Percentiles rank a stretch among this genome's conserved stretches.
These are phyloP conservation scores for Sthenelais limicola DNA, from an alignment of 2,888 invertebrate species.

Conservation along the genomic window DNA sequence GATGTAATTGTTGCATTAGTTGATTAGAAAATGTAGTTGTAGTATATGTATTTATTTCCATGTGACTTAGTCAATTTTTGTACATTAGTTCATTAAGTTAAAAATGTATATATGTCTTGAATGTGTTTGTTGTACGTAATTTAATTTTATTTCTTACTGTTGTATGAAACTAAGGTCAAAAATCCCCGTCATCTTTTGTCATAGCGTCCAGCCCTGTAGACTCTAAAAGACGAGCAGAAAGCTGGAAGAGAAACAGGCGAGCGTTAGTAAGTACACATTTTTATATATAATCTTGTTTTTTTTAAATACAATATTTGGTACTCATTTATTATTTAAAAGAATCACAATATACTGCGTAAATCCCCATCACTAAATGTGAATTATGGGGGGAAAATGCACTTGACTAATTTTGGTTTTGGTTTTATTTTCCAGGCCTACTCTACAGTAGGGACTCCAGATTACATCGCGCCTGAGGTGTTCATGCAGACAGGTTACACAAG, in stretches of 20 bases:
- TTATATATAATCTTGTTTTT: no score
- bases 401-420: neutral
- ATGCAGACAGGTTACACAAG: slow-evolving; percentile 96
- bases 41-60: no score
- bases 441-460: slow-evolving; percentile 94
- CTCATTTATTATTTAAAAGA: neutral
- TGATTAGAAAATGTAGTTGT: no score
- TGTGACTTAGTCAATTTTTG: no score
- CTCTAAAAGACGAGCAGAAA: slow-evolving; percentile 97
- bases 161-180: neutral
- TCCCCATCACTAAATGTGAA: neutral
- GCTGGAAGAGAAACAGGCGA: slow-evolving; percentile 98
- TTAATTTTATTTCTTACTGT: neutral
- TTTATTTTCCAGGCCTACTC: slow-evolving; percentile 75
- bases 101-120: neutral
- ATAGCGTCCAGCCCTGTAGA: slow-evolving; percentile 83
- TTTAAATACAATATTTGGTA: no score
- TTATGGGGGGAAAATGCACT: neutral
- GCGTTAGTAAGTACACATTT: slow-evolving; percentile 83
- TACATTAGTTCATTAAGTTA: neutral
- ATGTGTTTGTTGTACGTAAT: neutral
- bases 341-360: neutral
- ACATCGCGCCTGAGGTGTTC: slow-evolving; percentile 99
- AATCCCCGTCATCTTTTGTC: neutral
- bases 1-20: no score